Evolutionary conservation across 1,140 invertebrate genomes (phyloP), one percentile per base, ranked within the genome.

Genomic region (Drosophila grimshawi): DNA sequence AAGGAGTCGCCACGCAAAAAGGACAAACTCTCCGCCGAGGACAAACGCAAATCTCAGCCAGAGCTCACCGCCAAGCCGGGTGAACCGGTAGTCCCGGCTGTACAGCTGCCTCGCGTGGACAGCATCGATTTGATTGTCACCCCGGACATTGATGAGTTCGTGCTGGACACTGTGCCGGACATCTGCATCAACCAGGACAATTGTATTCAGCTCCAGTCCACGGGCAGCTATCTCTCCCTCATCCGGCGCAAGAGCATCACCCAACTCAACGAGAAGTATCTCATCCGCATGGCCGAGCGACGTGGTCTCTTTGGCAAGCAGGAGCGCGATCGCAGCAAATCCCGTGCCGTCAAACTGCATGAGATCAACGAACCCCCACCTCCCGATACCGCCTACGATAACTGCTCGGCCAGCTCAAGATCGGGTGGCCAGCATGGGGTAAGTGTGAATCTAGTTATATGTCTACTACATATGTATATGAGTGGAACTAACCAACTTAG

Each of bases 281-380:
- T 97, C 94, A 97, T 97, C 45, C 94, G 95, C 71, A 95, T 96
- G 90, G 96, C 96, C 1, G 96, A 97, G 91, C 94, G 94, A 32
- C 93, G 96, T 62, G 96, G 96, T 0, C 90, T 97, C 55, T 97
- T 97, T 85, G 96, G 95, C 2, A 93, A 93, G 48, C 83, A 92
- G 3, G 90, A 79, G 10, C 78, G 76, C 8, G 78, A 61, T 35
- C 81, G 79, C 68, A 41, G 29, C 10, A 63, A 66, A 5, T 48
- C 85, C 11, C 89, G 86, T 74, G 86, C 69, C 11, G 67, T 76
- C 4, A 70, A 86, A 77, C 63, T 75, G 33, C 67, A 66, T 73
- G 78, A 79, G 53, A 74, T 79, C 37, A 69, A 76, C 49, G 80
- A 83, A 7, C 65, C 80, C 0, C 43, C 67, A 7, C 71, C 62